Evolutionary conservation across 1,140 invertebrate species (phyloP).

Genomic region (Sesamia nonagrioides): DNA sequence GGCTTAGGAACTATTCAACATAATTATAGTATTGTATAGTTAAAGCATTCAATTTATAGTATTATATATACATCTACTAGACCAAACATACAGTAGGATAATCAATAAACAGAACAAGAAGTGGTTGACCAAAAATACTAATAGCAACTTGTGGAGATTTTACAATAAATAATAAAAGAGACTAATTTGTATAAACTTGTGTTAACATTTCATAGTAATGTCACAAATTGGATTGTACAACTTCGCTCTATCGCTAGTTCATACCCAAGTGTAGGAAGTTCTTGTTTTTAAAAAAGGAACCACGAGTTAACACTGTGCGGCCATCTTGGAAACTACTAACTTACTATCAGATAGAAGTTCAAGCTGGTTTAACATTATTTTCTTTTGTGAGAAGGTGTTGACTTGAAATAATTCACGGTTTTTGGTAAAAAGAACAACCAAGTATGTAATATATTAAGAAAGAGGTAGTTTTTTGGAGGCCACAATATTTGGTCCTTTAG

Average conservation of each 20-base stretch:
- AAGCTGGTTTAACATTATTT: neutral
- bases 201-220: neutral
- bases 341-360: slow-evolving; percentile 13
- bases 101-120: no score
- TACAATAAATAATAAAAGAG: neutral
- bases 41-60: no score
- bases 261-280: neutral
- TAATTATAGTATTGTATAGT: no score
- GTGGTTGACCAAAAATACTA: neutral
- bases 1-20: no score
- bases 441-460: no score
- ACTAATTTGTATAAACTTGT: neutral
- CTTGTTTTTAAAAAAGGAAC: slow-evolving; percentile 1
- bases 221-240: neutral
- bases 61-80: no score
- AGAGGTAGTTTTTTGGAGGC: no score
- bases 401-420: neutral
- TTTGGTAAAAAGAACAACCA: neutral
- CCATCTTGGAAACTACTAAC: slow-evolving; percentile 27
- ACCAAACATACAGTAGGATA: no score
- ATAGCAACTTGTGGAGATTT: neutral
- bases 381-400: neutral
- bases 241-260: neutral
- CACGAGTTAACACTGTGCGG: neutral
- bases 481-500: no score